phyloP scores from a whole-genome alignment of 2,113 vertebrate species.

The Baryphthengus martii region DNA sequence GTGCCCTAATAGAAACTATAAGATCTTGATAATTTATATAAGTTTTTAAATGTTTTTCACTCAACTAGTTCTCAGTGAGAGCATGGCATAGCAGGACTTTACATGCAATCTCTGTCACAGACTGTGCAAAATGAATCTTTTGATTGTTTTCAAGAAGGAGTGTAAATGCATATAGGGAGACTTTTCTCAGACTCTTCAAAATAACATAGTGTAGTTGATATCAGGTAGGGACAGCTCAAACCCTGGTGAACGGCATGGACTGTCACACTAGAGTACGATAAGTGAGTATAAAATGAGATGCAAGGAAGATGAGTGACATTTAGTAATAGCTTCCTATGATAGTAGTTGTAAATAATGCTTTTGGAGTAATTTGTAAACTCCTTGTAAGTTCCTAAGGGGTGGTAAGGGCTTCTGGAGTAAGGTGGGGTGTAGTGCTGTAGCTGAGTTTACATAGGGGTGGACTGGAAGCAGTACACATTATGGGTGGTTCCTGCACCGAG shows the following conservation, averaged over 20 bases:
- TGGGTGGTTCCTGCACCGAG: not conserved
- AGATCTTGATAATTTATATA: not conserved
- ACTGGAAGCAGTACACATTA: not conserved
- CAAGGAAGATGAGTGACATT: not conserved
- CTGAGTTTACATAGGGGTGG: not conserved
- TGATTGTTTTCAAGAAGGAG: not conserved
- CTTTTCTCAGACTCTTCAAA: not conserved
- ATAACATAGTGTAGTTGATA: not conserved
- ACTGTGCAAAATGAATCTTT: not conserved
- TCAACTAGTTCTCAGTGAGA: not conserved
- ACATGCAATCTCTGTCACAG: not conserved
- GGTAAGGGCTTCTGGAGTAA: not conserved
- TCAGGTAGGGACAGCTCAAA: not conserved
- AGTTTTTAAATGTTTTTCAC: not conserved
- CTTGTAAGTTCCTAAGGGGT: not conserved
- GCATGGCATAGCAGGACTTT: not conserved
- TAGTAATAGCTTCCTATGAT: not conserved
- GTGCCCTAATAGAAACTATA: not conserved
- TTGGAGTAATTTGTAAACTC: not conserved
- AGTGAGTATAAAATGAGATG: not conserved
- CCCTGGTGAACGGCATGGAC: accelerated
- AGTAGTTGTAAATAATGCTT: not conserved
- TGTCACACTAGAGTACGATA: not conserved
- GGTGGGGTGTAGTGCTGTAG: not conserved
- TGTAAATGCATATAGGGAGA: accelerated